Evolutionary conservation across 1,140 invertebrate genomes (phyloP), one percentile per base, ranked within the genome.

Genomic region (Cephus cinctus): DNA sequence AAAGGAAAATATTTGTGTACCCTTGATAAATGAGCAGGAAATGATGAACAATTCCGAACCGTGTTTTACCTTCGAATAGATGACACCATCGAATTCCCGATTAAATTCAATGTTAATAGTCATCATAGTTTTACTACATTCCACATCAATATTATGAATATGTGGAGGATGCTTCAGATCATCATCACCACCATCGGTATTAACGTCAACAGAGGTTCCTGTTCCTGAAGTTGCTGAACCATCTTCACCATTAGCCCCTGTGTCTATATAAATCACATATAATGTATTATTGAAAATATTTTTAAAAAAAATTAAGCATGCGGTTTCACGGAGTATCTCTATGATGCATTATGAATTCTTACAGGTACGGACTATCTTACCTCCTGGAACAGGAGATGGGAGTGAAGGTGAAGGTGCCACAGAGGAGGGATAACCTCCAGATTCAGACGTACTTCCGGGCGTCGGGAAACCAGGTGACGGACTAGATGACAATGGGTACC

Each of bases 81-180:
- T 88, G 5, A 91, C 76, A 5, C 89, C 89, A 54, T 89, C 81
- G 57, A 89, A 92, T 18, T 69, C 69, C 48, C 83, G 80, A 60
- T 89, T 88, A 65, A 92, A 92, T 67, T 88, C 86, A 2, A 91
- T 81, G 39, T 86, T 84, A 32, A 92, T 89, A 0, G 83, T 87
- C 89, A 92, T 91, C 81, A 84, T 84, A 44, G 88, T 87, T 65
- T 90, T 90, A 31, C 84, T 83, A 59, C 89, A 92, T 44, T 86
- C 76, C 2, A 90, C 89, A 15, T 88, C 83, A 35, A 92, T 83
- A 1, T 77, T 80, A 57, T 89, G 85, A 53, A 91, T 86, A 54
- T 89, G 86, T 6, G 88, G 86, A 20, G 86, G 85, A 61, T 88
- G 86, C 35, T 80, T 80, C 6, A 80, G 52, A 34, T 80, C 78